Base-by-base conservation (phyloP, 1,140 invertebrate species). In the Physella acuta region DNA sequence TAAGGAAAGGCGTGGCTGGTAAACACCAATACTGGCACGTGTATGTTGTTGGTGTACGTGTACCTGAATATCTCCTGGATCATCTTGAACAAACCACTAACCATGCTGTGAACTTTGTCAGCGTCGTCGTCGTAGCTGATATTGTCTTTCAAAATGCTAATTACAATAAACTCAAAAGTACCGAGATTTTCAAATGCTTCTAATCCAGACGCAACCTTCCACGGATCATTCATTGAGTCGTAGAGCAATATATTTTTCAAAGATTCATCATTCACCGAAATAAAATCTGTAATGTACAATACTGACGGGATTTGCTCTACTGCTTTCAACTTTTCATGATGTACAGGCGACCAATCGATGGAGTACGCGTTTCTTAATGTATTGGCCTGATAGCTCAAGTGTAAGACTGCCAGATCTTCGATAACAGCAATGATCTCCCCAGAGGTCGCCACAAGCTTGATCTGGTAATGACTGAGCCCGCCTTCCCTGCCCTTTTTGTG, bases 381-480 rank as follows among this genome's bases (percentile, higher is more conserved):
- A n/a, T 67, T 36, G 2, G n/a, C 31, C 20, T 60, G 3, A 11
- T 3, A 20, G 31, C 2, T 8, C 16, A 55, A 55, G 11, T 11
- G 4, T 24, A n/a, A 14, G 11, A 34, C 31, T 60, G 58, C 1
- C 16, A 71, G 37, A 17, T 49, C 58, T 20, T 67, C 58, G 56
- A 71, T 24, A 44, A 74, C 75, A 14, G 70, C 73, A 33, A 78
- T 70, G 4, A 79, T 71, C 34, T 72, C 44, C 16, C 77, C 77
- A 17, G 75, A 68, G 3, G 53, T 24, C n/a, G 70, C 64, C n/a
- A 73, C 30, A 1, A 79, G 71, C 11, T 71, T 59, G 20, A 68
- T 37, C 39, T 75, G 71, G 52, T 71, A 79, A 2, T 63, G 26
- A 26, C 55, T 70, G 58, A 68, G 37, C 20, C 55, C 44, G 5